A percentile compares a stretch with the other conserved stretches of the same genome.
phyloP scores from a whole-genome alignment of 2,888 invertebrate genomes.

The Andrena marginata region DNA sequence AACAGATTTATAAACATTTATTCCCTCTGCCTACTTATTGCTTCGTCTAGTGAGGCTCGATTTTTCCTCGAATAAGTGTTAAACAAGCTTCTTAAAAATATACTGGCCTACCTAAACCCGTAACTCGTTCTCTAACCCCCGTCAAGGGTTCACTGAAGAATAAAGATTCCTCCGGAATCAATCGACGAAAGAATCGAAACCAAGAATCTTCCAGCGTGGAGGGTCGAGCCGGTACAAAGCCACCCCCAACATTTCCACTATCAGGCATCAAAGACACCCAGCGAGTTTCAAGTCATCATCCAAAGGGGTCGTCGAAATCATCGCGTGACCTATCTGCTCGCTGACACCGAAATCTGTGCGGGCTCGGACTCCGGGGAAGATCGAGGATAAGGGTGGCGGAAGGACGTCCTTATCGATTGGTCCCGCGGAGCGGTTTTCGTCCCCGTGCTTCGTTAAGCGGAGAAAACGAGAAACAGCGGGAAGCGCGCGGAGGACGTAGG shows the following conservation, averaged over 20 bases:
- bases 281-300: not conserved
- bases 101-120: too few relatives aligned
- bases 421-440: not conserved
- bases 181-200: too few relatives aligned
- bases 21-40: too few relatives aligned
- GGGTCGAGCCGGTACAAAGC: not conserved
- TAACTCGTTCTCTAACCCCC: too few relatives aligned
- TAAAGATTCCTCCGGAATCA: too few relatives aligned
- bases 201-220: too few relatives aligned
- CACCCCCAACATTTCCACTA: not conserved
- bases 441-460: not conserved
- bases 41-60: too few relatives aligned
- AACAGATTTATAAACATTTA: too few relatives aligned
- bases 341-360: not conserved
- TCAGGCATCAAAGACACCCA: not conserved
- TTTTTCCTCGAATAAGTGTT: too few relatives aligned
- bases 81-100: too few relatives aligned
- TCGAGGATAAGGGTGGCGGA: not conserved
- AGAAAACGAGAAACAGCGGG: not conserved
- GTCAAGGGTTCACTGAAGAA: too few relatives aligned
- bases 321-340: not conserved
- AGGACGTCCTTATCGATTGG: constrained; percentile 16
- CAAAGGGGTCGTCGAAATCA: not conserved
- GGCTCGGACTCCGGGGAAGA: not conserved
- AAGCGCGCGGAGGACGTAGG: not conserved